Conservation (phyloP, 1,140 invertebrate species). For the Cydia fagiglandana region DNA sequence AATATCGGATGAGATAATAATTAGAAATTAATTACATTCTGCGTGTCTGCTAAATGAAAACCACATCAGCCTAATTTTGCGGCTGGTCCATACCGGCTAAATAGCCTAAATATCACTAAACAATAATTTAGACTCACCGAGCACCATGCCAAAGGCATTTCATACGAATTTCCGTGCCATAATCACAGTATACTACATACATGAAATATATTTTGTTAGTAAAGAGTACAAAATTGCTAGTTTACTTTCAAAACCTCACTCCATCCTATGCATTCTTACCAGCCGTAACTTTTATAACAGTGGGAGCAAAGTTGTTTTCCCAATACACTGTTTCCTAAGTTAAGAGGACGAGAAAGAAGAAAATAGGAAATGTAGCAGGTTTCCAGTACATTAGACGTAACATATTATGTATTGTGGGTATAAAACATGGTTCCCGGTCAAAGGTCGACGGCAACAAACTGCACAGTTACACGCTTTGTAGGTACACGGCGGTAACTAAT, state of each 20-base stretch:
- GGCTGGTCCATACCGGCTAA: not conserved
- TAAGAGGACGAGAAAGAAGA: not conserved
- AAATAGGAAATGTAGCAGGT: constrained; percentile 13
- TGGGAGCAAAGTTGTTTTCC: not conserved
- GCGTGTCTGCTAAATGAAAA: not conserved
- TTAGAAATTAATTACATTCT: not conserved
- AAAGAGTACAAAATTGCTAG: not conserved
- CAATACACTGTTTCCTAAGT: not conserved
- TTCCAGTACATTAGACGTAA: constrained; percentile 31
- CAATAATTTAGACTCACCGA: not conserved
- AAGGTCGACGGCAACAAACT: constrained; percentile 10
- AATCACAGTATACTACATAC: not conserved
- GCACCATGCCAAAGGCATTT: constrained; percentile 3
- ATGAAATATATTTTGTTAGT: not conserved
- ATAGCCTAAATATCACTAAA: not conserved
- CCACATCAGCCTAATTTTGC: not conserved
- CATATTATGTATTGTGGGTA: constrained; percentile 23
- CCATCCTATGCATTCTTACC: not conserved
- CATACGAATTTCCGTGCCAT: not conserved
- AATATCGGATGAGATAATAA: not conserved
- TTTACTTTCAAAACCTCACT: not conserved
- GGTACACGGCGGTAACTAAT: not conserved
- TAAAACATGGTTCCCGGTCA: constrained; percentile 23
- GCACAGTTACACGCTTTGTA: not conserved
- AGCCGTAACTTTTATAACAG: not conserved